Conservation (phyloP, 2,113 vertebrate species). For the Urocolius indicus region DNA sequence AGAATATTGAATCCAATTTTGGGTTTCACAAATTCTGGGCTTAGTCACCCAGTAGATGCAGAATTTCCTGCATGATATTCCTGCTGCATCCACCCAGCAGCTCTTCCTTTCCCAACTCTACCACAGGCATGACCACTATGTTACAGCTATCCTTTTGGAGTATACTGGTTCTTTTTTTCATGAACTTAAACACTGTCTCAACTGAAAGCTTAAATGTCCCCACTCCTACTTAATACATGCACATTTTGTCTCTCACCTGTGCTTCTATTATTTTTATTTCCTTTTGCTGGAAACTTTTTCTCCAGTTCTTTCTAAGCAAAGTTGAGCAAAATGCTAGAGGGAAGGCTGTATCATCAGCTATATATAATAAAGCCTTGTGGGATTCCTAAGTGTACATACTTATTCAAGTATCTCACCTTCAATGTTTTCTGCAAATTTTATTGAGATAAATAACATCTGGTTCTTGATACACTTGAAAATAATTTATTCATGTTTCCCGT, state of each 20-base stretch:
- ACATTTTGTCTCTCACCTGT: neutral
- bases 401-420: neutral
- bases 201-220: neutral
- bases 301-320: neutral
- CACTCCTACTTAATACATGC: neutral
- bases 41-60: neutral
- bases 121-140: neutral
- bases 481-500: neutral
- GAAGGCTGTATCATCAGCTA: neutral
- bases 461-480: conserved; percentile 14
- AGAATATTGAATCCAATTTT: neutral
- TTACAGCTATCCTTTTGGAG: neutral
- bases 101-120: neutral
- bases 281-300: neutral
- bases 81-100: neutral
- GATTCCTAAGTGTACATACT: neutral
- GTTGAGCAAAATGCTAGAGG: neutral
- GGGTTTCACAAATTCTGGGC: neutral
- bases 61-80: neutral
- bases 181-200: neutral
- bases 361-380: neutral
- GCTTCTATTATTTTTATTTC: neutral
- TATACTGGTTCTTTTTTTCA: neutral
- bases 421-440: neutral
- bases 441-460: conserved; percentile 29